Percentiles rank a stretch among this genome's conserved stretches.
Evolutionary conservation across 92 coral and sea anemone genomes (phyloP).

Genomic region (Actinostola sp.): DNA sequence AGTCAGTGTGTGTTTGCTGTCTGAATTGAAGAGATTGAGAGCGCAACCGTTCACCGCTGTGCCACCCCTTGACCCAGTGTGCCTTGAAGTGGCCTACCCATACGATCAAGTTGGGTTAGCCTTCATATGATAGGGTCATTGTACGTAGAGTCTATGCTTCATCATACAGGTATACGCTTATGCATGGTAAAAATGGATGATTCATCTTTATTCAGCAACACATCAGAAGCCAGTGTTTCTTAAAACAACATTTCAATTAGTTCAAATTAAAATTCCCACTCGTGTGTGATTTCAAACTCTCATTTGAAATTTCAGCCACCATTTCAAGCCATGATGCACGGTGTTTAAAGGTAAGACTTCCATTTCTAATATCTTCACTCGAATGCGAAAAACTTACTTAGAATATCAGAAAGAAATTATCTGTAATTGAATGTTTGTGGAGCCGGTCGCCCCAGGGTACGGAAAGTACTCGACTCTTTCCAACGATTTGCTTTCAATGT

Average conservation of each 20-base stretch:
- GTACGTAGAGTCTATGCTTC: not conserved
- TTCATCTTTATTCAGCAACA: not conserved
- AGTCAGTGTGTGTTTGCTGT: not conserved
- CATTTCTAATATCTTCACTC: too few species aligned
- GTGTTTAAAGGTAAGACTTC: not conserved
- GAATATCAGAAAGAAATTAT: not conserved
- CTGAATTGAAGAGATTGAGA: not conserved
- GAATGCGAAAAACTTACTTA: not conserved
- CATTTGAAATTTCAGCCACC: not conserved
- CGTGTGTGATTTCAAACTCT: not conserved
- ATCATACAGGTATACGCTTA: not conserved
- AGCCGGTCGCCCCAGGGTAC: slow-evolving; percentile 36
- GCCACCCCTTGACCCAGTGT: not conserved
- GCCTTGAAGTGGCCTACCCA: slow-evolving; percentile 12
- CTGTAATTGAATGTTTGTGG: slow-evolving; percentile 24
- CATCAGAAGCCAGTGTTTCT: not conserved
- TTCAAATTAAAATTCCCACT: slow-evolving; percentile 2
- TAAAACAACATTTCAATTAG: not conserved
- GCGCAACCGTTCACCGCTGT: not conserved
- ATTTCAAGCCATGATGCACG: not conserved
- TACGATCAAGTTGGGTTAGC: slow-evolving; percentile 1
- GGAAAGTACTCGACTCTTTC: slow-evolving; percentile 16
- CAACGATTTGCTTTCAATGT: slow-evolving; percentile 21
- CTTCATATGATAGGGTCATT: not conserved
- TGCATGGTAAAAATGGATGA: not conserved